phyloP scores from a whole-genome alignment of 2,888 invertebrate genomes.

The Schizotus pectinicornis region DNA sequence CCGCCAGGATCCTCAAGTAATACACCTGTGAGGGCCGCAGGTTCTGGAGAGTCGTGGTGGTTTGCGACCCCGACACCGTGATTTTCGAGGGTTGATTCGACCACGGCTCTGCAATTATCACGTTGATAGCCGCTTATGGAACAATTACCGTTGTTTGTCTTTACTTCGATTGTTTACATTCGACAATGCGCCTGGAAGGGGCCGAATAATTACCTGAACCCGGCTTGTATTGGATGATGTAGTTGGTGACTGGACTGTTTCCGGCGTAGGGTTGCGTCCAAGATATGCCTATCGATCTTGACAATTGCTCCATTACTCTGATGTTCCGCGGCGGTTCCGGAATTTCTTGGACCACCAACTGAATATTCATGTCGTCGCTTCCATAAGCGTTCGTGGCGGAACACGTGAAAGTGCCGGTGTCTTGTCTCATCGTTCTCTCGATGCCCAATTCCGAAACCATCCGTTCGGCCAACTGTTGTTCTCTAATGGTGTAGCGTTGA shows the following conservation, averaged over 20 bases:
- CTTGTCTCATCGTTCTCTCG: conserved; percentile 82
- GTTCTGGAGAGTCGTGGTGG: conserved; percentile 79
- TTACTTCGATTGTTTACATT: neutral
- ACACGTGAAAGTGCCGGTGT: conserved; percentile 89
- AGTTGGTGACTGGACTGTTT: conserved; percentile 86
- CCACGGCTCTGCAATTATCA: conserved; percentile 72
- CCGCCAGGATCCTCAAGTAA: conserved; percentile 86
- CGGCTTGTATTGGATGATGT: conserved; percentile 88
- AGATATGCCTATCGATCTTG: conserved; percentile 81
- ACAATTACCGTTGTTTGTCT: too few species aligned
- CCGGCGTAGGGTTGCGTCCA: conserved; percentile 92
- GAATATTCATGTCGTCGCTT: conserved; percentile 88
- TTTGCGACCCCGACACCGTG: conserved; percentile 82
- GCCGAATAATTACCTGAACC: conserved; percentile 67
- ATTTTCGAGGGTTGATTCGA: conserved; percentile 82
- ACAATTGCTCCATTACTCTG: conserved; percentile 83
- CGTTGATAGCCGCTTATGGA: neutral
- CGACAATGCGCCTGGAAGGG: neutral
- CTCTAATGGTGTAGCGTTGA: conserved; percentile 77
- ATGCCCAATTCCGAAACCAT: conserved; percentile 86
- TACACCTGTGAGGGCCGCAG: conserved; percentile 87
- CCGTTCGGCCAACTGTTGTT: conserved; percentile 79
- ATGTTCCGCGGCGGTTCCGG: conserved; percentile 90
- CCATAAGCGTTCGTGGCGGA: conserved; percentile 89
- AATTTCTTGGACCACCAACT: conserved; percentile 88